Evolutionary conservation across 2,888 invertebrate genomes (phyloP).

Genomic region (Poecilus cupreus): DNA sequence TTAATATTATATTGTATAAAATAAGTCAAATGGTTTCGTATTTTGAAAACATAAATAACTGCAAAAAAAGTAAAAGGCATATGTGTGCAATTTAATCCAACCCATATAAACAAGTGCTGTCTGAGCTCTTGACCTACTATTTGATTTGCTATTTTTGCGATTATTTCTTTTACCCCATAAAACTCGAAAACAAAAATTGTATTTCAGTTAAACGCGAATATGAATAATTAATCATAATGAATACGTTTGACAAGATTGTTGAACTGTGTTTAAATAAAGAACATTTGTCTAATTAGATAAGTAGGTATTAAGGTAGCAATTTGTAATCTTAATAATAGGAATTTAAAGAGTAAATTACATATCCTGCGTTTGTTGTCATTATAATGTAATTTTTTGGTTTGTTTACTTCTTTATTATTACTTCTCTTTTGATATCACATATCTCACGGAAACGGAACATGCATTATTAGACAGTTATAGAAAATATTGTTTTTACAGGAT

Average conservation of each 20-base stretch:
- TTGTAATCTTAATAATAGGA: neutral
- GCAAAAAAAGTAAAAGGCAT: neutral
- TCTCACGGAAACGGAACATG: too few species aligned
- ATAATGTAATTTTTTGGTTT: neutral
- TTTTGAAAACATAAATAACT: neutral
- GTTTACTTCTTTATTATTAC: neutral
- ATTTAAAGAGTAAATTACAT: neutral
- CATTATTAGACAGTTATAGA: too few species aligned
- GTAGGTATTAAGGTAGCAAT: too few species aligned
- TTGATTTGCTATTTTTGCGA: constrained; percentile 18
- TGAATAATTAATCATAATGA: too few species aligned
- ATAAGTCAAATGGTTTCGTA: too few species aligned
- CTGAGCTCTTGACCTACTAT: neutral
- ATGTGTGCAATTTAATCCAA: neutral
- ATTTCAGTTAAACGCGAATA: too few species aligned
- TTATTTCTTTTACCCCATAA: neutral
- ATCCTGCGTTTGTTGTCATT: neutral
- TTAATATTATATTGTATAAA: too few species aligned
- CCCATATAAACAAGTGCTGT: constrained; percentile 12
- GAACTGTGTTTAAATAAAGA: too few species aligned
- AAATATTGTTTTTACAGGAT: too few species aligned
- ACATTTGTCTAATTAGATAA: too few species aligned
- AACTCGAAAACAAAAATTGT: neutral
- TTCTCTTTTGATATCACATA: neutral
- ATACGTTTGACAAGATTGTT: too few species aligned